A percentile compares a stretch with the other conserved stretches of the same genome.
These are phyloP conservation scores for Cantharis flavilabris DNA, from an alignment of 2,888 invertebrate genomes.

Conservation along the genomic window DNA sequence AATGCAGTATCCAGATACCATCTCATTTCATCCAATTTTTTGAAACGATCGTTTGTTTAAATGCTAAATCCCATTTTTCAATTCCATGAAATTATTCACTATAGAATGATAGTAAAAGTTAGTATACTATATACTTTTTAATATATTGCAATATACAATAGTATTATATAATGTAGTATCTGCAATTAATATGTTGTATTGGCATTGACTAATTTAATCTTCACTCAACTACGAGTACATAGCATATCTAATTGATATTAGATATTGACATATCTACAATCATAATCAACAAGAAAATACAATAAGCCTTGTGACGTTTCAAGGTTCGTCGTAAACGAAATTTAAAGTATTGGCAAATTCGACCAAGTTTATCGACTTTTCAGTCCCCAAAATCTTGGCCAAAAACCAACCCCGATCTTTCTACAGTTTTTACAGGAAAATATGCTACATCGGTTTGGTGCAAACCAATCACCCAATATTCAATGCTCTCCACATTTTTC, in stretches of 20 bases:
- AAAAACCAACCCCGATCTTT: not conserved
- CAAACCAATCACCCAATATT: not conserved
- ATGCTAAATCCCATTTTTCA: not conserved
- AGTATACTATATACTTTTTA: too few species aligned
- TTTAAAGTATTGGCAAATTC: not conserved
- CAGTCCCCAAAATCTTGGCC: not conserved
- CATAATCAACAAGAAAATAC: too few species aligned
- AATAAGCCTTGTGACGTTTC: not conserved
- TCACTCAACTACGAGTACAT: not conserved
- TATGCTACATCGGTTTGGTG: not conserved
- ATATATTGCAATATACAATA: too few species aligned
- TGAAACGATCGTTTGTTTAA: not conserved
- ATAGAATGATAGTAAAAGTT: not conserved
- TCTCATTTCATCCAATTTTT: not conserved
- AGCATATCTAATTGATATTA: not conserved
- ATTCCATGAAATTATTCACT: not conserved
- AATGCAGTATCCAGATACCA: not conserved
- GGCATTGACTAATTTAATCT: not conserved
- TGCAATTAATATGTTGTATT: too few species aligned
- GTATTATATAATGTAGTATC: too few species aligned
- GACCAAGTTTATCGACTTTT: not conserved
- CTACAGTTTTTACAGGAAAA: too few species aligned
- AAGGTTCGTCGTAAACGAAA: not conserved
- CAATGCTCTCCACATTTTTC: not conserved
- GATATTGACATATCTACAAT: too few species aligned